Percentiles rank a stretch among this genome's conserved stretches.
phyloP scores from a whole-genome alignment of 2,113 vertebrate genomes.

The Odontesthes bonariensis region DNA sequence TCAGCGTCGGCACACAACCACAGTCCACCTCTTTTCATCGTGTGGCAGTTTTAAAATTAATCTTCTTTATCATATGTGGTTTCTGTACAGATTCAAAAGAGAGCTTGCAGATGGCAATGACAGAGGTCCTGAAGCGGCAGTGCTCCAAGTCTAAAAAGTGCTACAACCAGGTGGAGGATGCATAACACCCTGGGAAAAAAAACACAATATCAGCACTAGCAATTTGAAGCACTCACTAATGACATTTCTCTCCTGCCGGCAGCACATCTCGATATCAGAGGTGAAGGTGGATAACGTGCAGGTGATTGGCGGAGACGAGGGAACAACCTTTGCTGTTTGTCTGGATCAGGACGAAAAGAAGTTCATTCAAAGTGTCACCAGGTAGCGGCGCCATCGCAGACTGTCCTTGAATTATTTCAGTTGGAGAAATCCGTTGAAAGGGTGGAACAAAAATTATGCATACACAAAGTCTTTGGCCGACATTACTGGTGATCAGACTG shows the following conservation, averaged over 20 bases:
- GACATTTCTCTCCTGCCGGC: not conserved
- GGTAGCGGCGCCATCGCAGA: slow-evolving; percentile 72
- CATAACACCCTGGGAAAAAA: not conserved
- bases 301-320: slow-evolving; percentile 76
- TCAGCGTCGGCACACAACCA: slow-evolving; percentile 52
- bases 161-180: slow-evolving; percentile 89
- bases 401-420: too few relatives aligned
- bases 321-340: slow-evolving; percentile 91
- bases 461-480: too few relatives aligned
- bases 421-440: too few relatives aligned
- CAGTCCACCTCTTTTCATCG: too few relatives aligned
- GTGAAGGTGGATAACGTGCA: slow-evolving; percentile 91
- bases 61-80: not conserved
- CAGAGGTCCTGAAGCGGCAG: slow-evolving; percentile 91
- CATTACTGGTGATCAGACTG: too few relatives aligned
- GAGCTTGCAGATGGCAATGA: slow-evolving; percentile 88
- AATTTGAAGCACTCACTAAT: not conserved
- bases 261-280: slow-evolving; percentile 88
- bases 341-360: slow-evolving; percentile 97
- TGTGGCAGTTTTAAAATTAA: not conserved
- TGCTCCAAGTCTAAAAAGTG: slow-evolving; percentile 92
- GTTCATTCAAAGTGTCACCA: slow-evolving; percentile 93
- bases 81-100: slow-evolving; percentile 84
- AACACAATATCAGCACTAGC: not conserved
- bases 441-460: too few relatives aligned